A percentile compares a stretch with the other conserved stretches of the same genome.
Conservation (phyloP, 2,113 vertebrate species). For the Limnothrissa miodon region DNA sequence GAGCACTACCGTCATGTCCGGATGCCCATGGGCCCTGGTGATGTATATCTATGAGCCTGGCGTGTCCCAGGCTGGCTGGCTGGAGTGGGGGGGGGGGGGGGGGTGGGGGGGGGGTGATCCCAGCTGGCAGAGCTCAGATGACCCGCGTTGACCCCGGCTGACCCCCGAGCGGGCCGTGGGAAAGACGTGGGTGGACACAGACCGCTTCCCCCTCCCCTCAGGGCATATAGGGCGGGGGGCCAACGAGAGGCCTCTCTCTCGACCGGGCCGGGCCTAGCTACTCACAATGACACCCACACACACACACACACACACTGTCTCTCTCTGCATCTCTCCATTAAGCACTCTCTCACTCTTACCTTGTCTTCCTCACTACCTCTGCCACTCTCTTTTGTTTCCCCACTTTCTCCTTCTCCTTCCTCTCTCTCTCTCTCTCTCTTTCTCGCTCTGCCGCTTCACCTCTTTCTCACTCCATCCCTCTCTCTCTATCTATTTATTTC, state of each 20-base stretch:
- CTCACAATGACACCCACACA: background rate
- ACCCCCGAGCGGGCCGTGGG: conserved; percentile 40
- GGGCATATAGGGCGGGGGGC: background rate
- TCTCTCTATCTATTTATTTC: background rate
- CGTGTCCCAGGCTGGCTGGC: conserved; percentile 13
- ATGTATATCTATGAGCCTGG: background rate
- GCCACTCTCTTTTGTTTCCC: background rate
- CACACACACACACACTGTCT: background rate
- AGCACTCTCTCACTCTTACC: background rate
- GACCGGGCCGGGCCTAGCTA: background rate
- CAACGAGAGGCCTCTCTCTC: conserved; percentile 10
- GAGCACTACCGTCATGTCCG: background rate
- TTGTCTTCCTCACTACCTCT: background rate
- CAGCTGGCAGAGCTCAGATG: conserved; percentile 37
- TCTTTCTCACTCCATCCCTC: background rate
- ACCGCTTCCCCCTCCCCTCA: conserved; percentile 30
- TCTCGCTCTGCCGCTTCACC: background rate
- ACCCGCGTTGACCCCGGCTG: conserved; percentile 39
- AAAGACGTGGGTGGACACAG: conserved; percentile 51
- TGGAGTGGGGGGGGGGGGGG: conserved; percentile 40
- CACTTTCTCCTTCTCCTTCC: background rate
- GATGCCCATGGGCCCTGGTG: conserved; percentile 3
- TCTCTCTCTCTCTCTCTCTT: background rate
- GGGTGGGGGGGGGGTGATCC: conserved; percentile 45
- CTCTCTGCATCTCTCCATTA: background rate